A percentile compares a stretch with the other conserved stretches of the same genome.
Conservation (phyloP, 1,140 invertebrate species). For the Drosophila athabasca region DNA sequence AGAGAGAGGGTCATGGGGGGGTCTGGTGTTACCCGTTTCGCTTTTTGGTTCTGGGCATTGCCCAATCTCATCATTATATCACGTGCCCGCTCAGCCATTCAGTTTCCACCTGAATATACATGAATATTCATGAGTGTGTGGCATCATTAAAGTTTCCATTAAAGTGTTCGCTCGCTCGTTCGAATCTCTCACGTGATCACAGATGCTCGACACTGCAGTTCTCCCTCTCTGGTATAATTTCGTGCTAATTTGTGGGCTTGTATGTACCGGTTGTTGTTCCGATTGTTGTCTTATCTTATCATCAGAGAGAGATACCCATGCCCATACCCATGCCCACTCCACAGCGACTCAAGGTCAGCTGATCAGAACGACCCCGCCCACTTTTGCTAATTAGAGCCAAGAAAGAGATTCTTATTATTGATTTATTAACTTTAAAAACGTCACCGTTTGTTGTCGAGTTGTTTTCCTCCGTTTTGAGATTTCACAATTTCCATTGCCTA, state of each 20-base stretch:
- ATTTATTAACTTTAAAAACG: conserved; percentile 41
- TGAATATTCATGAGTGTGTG: conserved; percentile 2
- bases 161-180: conserved; percentile 16
- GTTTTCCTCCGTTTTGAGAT: conserved; percentile 31
- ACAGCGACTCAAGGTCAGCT: too few relatives aligned
- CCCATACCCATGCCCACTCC: too few relatives aligned
- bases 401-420: conserved; percentile 15
- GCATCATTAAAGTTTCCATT: conserved; percentile 20
- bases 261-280: too few relatives aligned
- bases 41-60: conserved; percentile 36
- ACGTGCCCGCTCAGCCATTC: conserved; percentile 41
- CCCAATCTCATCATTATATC: conserved; percentile 47
- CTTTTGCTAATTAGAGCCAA: conserved; percentile 38
- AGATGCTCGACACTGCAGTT: conserved; percentile 10
- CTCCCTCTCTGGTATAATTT: too few relatives aligned
- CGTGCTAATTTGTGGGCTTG: too few relatives aligned
- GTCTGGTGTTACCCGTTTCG: conserved; percentile 9
- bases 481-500: conserved; percentile 64
- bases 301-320: too few relatives aligned
- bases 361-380: conserved; percentile 19
- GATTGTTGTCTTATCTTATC: too few relatives aligned
- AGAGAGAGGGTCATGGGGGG: too few relatives aligned
- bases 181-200: conserved; percentile 57
- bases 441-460: conserved; percentile 29
- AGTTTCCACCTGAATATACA: conserved; percentile 16